These are phyloP conservation scores for Globia sparganii DNA, from an alignment of 2,888 invertebrate genomes.

Conservation along the genomic window DNA sequence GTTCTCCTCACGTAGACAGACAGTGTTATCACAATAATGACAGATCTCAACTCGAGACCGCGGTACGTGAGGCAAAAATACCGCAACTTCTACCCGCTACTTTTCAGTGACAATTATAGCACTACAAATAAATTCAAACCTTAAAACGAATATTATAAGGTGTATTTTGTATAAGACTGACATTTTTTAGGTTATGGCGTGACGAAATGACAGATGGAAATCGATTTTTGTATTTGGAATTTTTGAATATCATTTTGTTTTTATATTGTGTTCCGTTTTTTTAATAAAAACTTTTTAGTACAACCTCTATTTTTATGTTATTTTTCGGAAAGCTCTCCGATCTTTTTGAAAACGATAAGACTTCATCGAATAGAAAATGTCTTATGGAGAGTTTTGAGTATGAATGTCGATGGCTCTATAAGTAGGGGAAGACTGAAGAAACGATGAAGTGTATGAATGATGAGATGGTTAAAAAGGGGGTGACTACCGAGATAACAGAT, in stretches of 20 bases:
- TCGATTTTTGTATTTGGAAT: conserved; percentile 67
- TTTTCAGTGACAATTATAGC: conserved; percentile 70
- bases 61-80: conserved; percentile 86
- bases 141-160: conserved; percentile 13
- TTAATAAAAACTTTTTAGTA: conserved; percentile 5
- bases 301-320: not conserved
- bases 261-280: conserved; percentile 23
- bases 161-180: not conserved
- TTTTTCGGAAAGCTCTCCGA: not conserved
- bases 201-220: conserved; percentile 67
- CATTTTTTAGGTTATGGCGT: conserved; percentile 60
- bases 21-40: conserved; percentile 90
- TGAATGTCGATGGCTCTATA: not conserved
- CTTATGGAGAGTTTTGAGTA: not conserved
- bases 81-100: conserved; percentile 75
- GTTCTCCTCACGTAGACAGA: conserved; percentile 85
- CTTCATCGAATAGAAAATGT: not conserved
- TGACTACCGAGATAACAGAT: too few species aligned
- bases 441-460: too few species aligned
- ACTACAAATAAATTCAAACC: conserved; percentile 53
- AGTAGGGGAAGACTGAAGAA: not conserved
- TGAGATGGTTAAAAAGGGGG: too few species aligned
- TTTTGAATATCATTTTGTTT: conserved; percentile 42
- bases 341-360: not conserved
- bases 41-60: conserved; percentile 84